Conservation (phyloP, 2,797 vertebrate species). For the Botia almorhae region DNA sequence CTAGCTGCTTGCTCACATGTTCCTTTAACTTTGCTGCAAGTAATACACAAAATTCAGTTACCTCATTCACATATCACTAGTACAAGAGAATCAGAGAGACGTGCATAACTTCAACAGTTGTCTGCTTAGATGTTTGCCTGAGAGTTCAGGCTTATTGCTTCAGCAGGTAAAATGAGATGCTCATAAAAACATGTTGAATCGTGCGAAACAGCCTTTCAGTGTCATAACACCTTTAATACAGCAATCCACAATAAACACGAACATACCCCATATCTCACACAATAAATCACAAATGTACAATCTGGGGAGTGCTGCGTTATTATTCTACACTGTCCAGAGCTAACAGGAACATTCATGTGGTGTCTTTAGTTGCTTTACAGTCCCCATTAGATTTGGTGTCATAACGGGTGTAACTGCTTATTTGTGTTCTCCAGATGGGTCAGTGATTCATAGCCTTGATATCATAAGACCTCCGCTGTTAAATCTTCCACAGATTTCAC, state of each 20-base stretch:
- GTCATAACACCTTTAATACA: slow-evolving; percentile 32
- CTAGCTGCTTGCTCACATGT: too few relatives aligned
- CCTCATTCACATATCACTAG: not conserved
- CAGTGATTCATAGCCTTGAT: slow-evolving; percentile 40
- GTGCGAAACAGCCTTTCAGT: slow-evolving; percentile 36
- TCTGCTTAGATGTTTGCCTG: not conserved
- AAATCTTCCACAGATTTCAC: slow-evolving; percentile 50
- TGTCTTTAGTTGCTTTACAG: slow-evolving; percentile 41
- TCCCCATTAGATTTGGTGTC: slow-evolving; percentile 44
- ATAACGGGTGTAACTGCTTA: slow-evolving; percentile 39
- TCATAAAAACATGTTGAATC: slow-evolving; percentile 40
- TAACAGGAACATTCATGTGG: slow-evolving; percentile 32
- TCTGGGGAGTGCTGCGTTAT: slow-evolving; percentile 35
- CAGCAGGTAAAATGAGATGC: slow-evolving; percentile 21
- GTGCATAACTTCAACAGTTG: slow-evolving; percentile 27
- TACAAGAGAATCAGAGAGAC: not conserved
- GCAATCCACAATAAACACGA: slow-evolving; percentile 10
- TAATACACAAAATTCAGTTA: not conserved
- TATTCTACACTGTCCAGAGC: slow-evolving; percentile 4
- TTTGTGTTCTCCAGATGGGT: slow-evolving; percentile 51
- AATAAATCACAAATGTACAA: slow-evolving; percentile 30
- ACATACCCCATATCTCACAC: slow-evolving; percentile 13
- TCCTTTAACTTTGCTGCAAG: not conserved
- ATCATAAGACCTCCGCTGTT: slow-evolving; percentile 43
- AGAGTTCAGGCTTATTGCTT: slow-evolving; percentile 29